A percentile compares a stretch with the other conserved stretches of the same genome.
Conservation (phyloP, 2,113 vertebrate species). For the Ictidomys tridecemlineatus region DNA sequence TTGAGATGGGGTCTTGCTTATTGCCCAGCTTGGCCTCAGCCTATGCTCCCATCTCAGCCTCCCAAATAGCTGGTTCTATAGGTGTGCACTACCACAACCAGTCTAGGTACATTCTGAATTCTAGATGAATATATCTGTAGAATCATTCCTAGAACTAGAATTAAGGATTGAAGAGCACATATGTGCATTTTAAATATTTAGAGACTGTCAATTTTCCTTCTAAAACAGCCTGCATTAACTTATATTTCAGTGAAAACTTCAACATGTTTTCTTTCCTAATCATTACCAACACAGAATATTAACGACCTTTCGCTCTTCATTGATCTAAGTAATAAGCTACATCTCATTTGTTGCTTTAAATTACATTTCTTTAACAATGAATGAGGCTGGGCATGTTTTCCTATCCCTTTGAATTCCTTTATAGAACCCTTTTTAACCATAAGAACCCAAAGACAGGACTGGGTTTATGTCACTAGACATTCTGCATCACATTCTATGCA, state of each 20-base stretch:
- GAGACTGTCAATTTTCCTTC: background rate
- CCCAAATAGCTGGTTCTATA: background rate
- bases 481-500: background rate
- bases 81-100: background rate
- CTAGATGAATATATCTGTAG: background rate
- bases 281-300: conserved; percentile 15
- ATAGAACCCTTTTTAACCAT: background rate
- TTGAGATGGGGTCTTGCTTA: background rate
- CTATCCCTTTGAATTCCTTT: background rate
- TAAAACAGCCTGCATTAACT: background rate
- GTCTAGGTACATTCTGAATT: background rate
- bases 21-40: background rate
- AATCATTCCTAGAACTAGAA: background rate
- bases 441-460: background rate
- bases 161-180: background rate
- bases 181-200: background rate
- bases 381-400: background rate
- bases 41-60: background rate
- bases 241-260: background rate
- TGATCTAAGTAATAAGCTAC: background rate
- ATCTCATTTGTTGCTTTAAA: background rate
- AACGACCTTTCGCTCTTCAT: background rate
- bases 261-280: background rate
- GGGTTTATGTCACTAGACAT: background rate
- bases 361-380: background rate